Evolutionary conservation across 2,797 vertebrate genomes (phyloP), one percentile per base, ranked within the genome.

Genomic region (Delichon dasypus): DNA sequence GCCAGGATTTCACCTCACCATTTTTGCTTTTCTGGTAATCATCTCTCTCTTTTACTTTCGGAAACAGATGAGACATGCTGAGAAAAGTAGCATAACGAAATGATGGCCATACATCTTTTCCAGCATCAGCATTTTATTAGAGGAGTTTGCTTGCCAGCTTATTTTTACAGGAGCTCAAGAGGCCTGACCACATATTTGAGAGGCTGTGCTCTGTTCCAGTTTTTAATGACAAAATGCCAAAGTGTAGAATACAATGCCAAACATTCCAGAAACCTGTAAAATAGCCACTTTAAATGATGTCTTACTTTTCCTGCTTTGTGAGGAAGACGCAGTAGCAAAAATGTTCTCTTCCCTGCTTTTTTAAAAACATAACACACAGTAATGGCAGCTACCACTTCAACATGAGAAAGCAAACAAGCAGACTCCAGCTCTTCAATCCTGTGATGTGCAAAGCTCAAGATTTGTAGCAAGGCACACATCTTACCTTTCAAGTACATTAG

Each of bases 121-220:
- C 90, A 93, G 88, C 50, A 95, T 95, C 94, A 95, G 93, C 81
- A n/a, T 93, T 95, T 94, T 96, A 91, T 85, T 83, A 89, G 54
- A 90, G 57, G 30, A 22, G 68, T 36, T 94, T 95, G 44, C 90
- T 93, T 93, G 92, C 93, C 93, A 97, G 84, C 68, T 92, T 93
- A 95, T 94, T 97, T 96, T 95, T 90, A 92, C 93, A 95, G 95
- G 93, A 93, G 88, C 86, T 93, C 75, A 85, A 89, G 92, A 89
- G 74, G 85, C 66, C 79, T 16, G 23, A 67, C 77, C 77, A 80
- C 77, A 29, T 90, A 89, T 57, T 92, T 89, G 67, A 87, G 64
- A 92, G 86, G 50, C 65, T 85, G 66, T 15, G 57, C 75, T 94
- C 57, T 32, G 50, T 42, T 97, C 72, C 64, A 92, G 53, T 48